A percentile compares a stretch with the other conserved stretches of the same genome.
These are phyloP conservation scores for Lagenorhynchus albirostris DNA, from an alignment of 2,113 vertebrate genomes.

Conservation along the genomic window DNA sequence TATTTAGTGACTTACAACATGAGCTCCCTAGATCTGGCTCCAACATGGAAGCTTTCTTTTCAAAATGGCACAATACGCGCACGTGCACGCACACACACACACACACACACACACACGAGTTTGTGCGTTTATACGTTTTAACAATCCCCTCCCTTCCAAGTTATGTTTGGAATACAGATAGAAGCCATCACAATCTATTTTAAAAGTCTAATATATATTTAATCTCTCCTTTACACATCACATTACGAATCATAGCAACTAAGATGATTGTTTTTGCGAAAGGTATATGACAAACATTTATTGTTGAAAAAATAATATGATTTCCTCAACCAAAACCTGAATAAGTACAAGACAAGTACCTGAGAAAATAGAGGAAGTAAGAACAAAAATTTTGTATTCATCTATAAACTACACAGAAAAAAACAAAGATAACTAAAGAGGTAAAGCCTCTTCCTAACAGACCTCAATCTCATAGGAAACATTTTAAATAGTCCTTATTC, in stretches of 20 bases:
- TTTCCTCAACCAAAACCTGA: not conserved
- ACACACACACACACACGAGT: not conserved
- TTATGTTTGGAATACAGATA: not conserved
- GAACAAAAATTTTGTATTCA: not conserved
- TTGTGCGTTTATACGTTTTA: not conserved
- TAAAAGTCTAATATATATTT: not conserved
- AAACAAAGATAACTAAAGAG: not conserved
- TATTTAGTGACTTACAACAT: not conserved
- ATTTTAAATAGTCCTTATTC: not conserved
- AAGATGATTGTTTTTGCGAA: not conserved
- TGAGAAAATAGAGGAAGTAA: not conserved
- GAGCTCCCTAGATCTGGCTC: not conserved
- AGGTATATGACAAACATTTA: not conserved
- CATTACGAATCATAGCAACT: not conserved
- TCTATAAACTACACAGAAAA: not conserved
- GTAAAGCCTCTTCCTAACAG: not conserved
- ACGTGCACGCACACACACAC: not conserved
- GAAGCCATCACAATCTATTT: not conserved
- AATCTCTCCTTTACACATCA: not conserved
- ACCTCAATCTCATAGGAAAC: not conserved
- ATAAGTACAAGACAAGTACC: not conserved
- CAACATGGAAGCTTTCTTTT: not conserved
- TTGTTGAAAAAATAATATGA: constrained; percentile 15
- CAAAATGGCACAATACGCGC: not conserved
- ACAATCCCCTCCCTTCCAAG: not conserved